Base-by-base conservation (phyloP, 2,888 invertebrate genomes). In the Acrobasis suavella region DNA sequence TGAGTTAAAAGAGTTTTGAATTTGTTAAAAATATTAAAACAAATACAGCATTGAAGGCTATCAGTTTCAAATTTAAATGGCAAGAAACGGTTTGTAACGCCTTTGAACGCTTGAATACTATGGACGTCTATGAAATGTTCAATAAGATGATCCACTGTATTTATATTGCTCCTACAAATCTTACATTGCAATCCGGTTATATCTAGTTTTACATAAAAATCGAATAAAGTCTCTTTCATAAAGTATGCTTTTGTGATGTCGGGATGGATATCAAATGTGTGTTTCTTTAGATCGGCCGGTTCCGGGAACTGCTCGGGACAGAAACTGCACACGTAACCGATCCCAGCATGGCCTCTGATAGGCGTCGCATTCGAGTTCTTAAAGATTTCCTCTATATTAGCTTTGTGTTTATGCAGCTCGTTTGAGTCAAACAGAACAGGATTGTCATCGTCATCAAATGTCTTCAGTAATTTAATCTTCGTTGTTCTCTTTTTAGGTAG, bases 61-160 rank as follows among this genome's bases (percentile, higher is more conserved):
- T 82, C 77, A 2, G 64, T 67, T 0, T 74, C 72, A 49, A 88
- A 86, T 60, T 80, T 85, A 49, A 85, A 87, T 0, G 86, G 85
- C 0, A 87, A 55, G 12, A 87, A 77, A 10, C 80, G 79, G 62
- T 81, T 81, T 17, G 81, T 76, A 0, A 81, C 70, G 17, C 77
- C 76, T 0, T 65, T 72, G 60, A 75, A 67, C 2, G 83, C 71
- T 1, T 65, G 67, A 58, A 75, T 78, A 1, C 66, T 64, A 64
- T 85, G 85, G 0, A 60, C 60, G 0, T 63, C 58, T 42, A 67
- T 72, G 9, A 85, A 67, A 67, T 85, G 85, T 0, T 73, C 68
- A 49, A 77, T 71, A 0, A 82, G 63, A 0, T 68, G 60, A 61
- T 83, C 80, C 2, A 85, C 62, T 0, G 67, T 72, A 1, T 72